Base-by-base conservation (phyloP, 2,797 vertebrate genomes). In the Gadopsis marmoratus region DNA sequence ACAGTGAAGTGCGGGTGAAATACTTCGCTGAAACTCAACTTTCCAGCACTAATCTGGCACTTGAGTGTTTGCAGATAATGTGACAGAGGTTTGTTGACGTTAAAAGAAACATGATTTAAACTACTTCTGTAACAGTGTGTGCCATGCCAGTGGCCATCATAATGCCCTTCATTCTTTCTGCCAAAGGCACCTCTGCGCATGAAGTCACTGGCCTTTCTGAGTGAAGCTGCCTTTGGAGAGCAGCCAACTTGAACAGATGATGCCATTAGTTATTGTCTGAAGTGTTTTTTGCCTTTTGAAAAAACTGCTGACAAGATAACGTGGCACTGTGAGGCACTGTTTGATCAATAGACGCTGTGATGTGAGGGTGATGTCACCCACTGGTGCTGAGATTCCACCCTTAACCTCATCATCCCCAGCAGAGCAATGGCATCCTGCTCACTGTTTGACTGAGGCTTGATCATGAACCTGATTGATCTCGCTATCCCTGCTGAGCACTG, bases 121-220 rank as follows among this genome's bases (percentile, higher is more conserved):
- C 39, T 70, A 59, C 64, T 33, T 37, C 43, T 81, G 72, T 79
- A 70, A 74, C 84, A 73, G 35, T 72, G 56, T 21, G 75, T 71
- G 51, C 75, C 61, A 71, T 31, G 50, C 64, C 68, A 79, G 6
- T 7, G 26, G 31, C 31, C 59, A 47, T 23, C 14, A 82, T 60
- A 83, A 83, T 67, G 76, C 73, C 59, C 11, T 53, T 66, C 74
- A 71, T 80, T 87, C 70, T 84, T 50, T 74, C 47, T 86, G 65
- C 58, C 47, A 59, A 60, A 29, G 3, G 64, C n/a, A 65, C 70
- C 35, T 65, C 35, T 0, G 39, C 47, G 41, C 29, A 84, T 90
- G 84, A 90, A 10, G 85, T 92, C 91, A 92, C 37, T 69, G 53
- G 76, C 41, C 35, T 78, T 62, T 79, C 71, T 66, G 76, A 74